Base-by-base conservation (phyloP, 2,888 invertebrate species). In the Cylindroiulus punctatus region DNA sequence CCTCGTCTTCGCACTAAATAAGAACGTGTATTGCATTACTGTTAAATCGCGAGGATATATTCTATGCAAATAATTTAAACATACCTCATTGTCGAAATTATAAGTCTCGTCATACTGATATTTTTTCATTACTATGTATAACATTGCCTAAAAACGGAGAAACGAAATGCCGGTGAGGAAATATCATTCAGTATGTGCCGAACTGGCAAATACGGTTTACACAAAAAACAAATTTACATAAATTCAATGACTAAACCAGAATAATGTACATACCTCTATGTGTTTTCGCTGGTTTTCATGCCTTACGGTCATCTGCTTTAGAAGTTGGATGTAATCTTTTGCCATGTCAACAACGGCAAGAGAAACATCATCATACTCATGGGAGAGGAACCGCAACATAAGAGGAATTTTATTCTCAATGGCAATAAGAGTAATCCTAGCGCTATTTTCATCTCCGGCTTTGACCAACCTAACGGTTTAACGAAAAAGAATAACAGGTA, bases 341-440 rank as follows among this genome's bases (percentile, higher is more conserved):
- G 91, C 90, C 89, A 92, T 92, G n/a, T 91, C 91, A 42, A 91
- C 89, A 36, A 92, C 91, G 22, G 91, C 91, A 19, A 90, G 90
- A 0, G 92, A 92, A 0, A 93, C 92, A 88, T 92, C 92, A 89
- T 92, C 92, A 89, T 92, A 92, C 81, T 92, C 91, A 89, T 91
- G 90, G 81, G 90, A 90, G 52, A 93, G 90, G 89, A 92, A 92
- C 86, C 90, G 90, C 32, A 92, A 89, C 89, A 92, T 89, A 76
- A 92, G 89, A 0, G 91, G 90, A 65, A 92, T 89, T 89, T 93
- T 92, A 85, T 89, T 89, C 88, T 92, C 91, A 47, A 93, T 89
- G 0, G 90, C 89, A 42, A 89, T 88, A 22, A 88, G 86, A 14
- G 90, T 88, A 65, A 89, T 87, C 42, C 88, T 44, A 87, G 89